Evolutionary conservation across 2,113 vertebrate species (phyloP).

Genomic region (Lampris incognitus): DNA sequence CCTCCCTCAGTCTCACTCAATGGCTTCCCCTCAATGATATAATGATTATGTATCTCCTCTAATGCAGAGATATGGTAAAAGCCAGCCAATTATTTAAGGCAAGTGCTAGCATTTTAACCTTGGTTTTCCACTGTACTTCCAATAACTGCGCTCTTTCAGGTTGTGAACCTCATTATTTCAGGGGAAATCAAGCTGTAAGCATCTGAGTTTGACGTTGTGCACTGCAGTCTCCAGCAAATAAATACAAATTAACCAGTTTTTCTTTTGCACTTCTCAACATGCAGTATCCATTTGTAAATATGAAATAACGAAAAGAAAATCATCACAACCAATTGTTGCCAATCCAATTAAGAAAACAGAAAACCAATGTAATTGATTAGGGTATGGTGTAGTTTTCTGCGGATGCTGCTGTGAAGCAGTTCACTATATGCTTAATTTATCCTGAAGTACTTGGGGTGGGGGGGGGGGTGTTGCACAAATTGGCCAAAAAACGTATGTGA

Average conservation of each 20-base stretch:
- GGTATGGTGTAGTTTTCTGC: conserved; percentile 51
- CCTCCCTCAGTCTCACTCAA: conserved; percentile 24
- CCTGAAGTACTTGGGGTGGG: conserved; percentile 17
- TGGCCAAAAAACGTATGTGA: conserved; percentile 45
- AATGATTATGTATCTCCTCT: conserved; percentile 46
- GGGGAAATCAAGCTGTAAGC: conserved; percentile 1
- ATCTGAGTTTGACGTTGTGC: not conserved
- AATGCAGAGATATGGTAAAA: conserved; percentile 40
- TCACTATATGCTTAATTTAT: conserved; percentile 49
- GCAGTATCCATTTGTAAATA: conserved; percentile 8
- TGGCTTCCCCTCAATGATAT: conserved; percentile 29
- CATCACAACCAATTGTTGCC: conserved; percentile 17
- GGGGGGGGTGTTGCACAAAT: conserved; percentile 37
- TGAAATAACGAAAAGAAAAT: conserved; percentile 23
- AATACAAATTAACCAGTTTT: not conserved
- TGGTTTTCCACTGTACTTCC: conserved; percentile 17
- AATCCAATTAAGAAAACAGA: conserved; percentile 30
- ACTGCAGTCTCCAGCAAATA: not conserved
- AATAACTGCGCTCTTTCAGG: not conserved
- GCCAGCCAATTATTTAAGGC: conserved; percentile 58
- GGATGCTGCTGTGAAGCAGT: conserved; percentile 15
- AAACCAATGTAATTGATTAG: conserved; percentile 35
- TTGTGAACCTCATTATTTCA: not conserved
- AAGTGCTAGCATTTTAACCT: conserved; percentile 31
- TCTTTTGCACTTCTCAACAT: too few species aligned